Evolutionary conservation across 2,113 vertebrate genomes (phyloP), one percentile per base, ranked within the genome.

Genomic region (Mormyrus iriodes): DNA sequence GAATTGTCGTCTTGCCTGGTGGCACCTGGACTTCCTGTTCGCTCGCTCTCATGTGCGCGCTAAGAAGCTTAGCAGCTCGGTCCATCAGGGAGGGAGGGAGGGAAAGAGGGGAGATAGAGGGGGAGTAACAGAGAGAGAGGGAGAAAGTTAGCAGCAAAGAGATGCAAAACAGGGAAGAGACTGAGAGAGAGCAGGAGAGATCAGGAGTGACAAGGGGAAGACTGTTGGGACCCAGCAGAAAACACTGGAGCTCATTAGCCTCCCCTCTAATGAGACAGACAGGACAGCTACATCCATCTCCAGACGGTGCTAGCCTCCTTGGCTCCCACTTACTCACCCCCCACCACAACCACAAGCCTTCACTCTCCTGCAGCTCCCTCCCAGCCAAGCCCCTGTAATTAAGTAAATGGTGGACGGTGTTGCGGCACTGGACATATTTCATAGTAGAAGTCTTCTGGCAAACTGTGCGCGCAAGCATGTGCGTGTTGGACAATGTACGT

Each of bases 11-110:
- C 89, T 90, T 83, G 35, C 39, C 52, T 15, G 35, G 42, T 55
- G 27, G 51, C 17, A 55, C 85, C 85, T 35, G n/a, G 85, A 53
- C 13, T 35, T 53, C 82, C 82, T 85, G 82, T 15, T 85, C 46
- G 3, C n/a, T 27, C 4, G n/a, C 83, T 52, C 85, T 86, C 31
- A n/a, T 19, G 24, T 4, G 27, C n/a, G 53, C 46, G 3, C 49
- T 53, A 27, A 44, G 52, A 21, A 55, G 27, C 86, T 7, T 19
- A 65, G n/a, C 10, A 7, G 24, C 87, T 48, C 61, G 61, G 83
- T 85, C 83, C 83, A 85, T 88, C 84, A 48, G 88, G 88, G 91
- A 90, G 90, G 89, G 90, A 91, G 89, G 48, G 49, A 76, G 90
- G 35, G n/a, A 5, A 61, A n/a, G 49, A 42, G 19, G 52, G 9